A percentile compares a stretch with the other conserved stretches of the same genome.
These are phyloP conservation scores for Rhyacophila evoluta DNA, from an alignment of 2,888 invertebrate species.

Conservation along the genomic window DNA sequence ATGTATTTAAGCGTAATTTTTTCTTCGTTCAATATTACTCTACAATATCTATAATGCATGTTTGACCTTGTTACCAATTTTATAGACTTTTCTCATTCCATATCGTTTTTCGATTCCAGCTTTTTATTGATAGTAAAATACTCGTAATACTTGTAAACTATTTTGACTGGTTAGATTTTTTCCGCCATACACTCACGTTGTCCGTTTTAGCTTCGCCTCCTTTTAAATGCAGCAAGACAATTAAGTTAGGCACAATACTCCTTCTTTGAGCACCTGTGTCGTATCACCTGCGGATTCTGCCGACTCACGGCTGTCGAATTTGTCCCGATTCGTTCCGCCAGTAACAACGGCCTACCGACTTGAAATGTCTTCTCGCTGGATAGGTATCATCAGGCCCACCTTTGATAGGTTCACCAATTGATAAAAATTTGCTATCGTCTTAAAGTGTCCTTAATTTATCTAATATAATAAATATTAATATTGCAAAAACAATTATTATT, in stretches of 20 bases:
- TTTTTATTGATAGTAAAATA: not conserved
- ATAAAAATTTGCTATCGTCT: too few relatives aligned
- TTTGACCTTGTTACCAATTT: too few relatives aligned
- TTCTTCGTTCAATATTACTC: too few relatives aligned
- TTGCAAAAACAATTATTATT: too few relatives aligned
- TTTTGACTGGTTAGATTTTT: not conserved
- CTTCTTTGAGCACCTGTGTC: not conserved
- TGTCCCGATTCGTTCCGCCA: constrained; percentile 32
- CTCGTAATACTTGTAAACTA: not conserved
- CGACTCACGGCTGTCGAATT: constrained; percentile 39
- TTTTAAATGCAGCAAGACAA: constrained; percentile 33
- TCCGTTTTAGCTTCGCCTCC: not conserved
- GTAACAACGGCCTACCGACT: not conserved
- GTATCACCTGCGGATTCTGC: constrained; percentile 7
- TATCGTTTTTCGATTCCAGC: too few relatives aligned
- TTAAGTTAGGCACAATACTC: constrained; percentile 29
- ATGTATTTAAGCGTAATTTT: too few relatives aligned
- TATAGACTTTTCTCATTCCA: too few relatives aligned
- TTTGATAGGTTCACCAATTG: too few relatives aligned
- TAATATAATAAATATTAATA: too few relatives aligned
- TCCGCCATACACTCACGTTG: constrained; percentile 15
- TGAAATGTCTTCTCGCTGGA: not conserved
- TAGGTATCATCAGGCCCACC: too few relatives aligned
- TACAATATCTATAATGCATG: too few relatives aligned
- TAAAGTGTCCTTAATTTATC: too few relatives aligned